Percentiles rank a stretch among this genome's conserved stretches.
Conservation (phyloP, 2,797 vertebrate genomes). For the Lepilemur ruficaudatus region DNA sequence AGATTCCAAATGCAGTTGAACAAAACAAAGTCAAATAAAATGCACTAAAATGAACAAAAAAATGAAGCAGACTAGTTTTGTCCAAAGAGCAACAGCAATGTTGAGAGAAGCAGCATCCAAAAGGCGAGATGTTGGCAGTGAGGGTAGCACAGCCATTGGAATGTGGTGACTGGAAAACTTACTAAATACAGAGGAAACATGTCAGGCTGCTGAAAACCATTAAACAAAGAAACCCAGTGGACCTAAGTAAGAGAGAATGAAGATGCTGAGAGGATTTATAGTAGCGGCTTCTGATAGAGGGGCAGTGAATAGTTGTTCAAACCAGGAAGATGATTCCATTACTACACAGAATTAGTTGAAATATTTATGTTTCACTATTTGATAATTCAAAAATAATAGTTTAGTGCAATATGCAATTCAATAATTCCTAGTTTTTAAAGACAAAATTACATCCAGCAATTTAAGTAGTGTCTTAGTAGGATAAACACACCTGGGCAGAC, state of each 20-base stretch:
- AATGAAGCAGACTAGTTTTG: background rate
- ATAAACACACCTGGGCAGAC: background rate
- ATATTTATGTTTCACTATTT: background rate
- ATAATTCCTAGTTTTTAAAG: background rate
- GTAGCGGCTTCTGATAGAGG: background rate
- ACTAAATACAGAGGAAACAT: background rate
- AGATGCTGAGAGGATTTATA: background rate
- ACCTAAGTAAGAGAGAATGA: background rate
- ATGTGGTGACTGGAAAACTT: background rate
- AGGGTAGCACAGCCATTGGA: accelerated
- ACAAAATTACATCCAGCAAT: background rate
- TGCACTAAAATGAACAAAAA: background rate
- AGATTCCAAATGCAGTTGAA: background rate
- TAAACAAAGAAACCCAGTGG: background rate
- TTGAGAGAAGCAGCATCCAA: background rate
- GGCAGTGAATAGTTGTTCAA: background rate
- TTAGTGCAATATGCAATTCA: background rate
- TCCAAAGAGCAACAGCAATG: background rate
- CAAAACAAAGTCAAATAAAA: background rate
- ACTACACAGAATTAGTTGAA: background rate
- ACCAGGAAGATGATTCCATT: background rate
- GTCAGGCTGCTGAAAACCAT: background rate
- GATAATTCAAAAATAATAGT: background rate
- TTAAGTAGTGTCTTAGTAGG: background rate
- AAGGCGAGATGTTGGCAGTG: accelerated